These are phyloP conservation scores for Oryzias sinensis DNA, from an alignment of 2,797 vertebrate species.

Conservation along the genomic window DNA sequence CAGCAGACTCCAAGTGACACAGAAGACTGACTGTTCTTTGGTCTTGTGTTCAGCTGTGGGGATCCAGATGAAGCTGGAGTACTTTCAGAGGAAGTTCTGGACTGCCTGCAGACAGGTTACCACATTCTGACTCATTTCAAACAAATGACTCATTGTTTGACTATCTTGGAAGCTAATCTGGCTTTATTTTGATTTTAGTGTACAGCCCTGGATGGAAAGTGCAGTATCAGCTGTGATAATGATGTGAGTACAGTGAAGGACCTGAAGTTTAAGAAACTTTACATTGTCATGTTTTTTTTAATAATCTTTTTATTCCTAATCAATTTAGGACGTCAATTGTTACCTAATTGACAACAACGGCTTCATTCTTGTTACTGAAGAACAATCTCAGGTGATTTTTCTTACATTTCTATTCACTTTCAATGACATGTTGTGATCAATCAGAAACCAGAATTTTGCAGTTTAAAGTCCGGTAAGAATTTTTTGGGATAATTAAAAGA, in stretches of 20 bases:
- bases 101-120: slow-evolving; percentile 97
- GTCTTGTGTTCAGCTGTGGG: slow-evolving; percentile 84
- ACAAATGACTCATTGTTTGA: not conserved
- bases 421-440: not conserved
- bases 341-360: slow-evolving; percentile 99
- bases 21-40: not conserved
- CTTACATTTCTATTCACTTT: not conserved
- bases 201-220: slow-evolving; percentile 92
- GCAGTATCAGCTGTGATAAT: slow-evolving; percentile 93
- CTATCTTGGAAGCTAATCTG: slow-evolving; percentile 2
- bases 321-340: slow-evolving; percentile 89
- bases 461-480: not conserved
- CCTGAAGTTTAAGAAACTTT: not conserved
- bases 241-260: slow-evolving; percentile 78
- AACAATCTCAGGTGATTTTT: slow-evolving; percentile 84
- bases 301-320: not conserved
- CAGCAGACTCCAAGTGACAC: not conserved
- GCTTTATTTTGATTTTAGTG: slow-evolving; percentile 78
- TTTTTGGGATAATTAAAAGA: too few relatives aligned
- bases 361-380: slow-evolving; percentile 96
- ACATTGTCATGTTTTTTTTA: not conserved
- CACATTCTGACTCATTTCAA: not conserved
- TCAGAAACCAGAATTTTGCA: not conserved
- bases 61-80: slow-evolving; percentile 99
- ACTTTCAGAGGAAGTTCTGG: slow-evolving; percentile 99